phyloP scores from a whole-genome alignment of 2,797 vertebrate species.

The Podarcis lilfordi region DNA sequence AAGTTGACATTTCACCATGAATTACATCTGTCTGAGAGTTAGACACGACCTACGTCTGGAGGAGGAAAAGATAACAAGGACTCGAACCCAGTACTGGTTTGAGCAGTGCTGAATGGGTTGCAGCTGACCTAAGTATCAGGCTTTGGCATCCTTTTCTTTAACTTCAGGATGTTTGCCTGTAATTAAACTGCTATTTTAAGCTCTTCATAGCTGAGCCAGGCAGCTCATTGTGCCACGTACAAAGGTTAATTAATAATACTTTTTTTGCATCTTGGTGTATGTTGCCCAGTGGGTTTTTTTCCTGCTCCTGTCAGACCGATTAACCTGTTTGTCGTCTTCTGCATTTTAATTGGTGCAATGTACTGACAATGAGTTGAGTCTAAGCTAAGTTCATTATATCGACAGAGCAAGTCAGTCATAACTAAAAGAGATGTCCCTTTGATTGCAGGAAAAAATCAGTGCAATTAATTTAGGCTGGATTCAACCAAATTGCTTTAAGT shows the following conservation, averaged over 20 bases:
- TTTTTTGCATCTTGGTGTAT: not conserved
- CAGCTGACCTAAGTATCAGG: not conserved
- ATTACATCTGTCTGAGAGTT: not conserved
- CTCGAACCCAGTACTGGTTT: not conserved
- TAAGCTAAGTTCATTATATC: no score
- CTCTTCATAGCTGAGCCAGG: not conserved
- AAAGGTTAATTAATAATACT: constrained; percentile 11
- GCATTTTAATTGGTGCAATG: constrained; percentile 14
- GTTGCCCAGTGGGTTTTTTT: not conserved
- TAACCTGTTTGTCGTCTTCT: not conserved
- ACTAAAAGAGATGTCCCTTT: not conserved
- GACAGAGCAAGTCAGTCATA: no score
- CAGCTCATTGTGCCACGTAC: not conserved
- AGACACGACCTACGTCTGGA: not conserved
- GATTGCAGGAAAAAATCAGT: not conserved
- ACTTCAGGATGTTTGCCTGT: not conserved
- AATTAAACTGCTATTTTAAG: constrained; percentile 9
- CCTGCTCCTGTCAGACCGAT: not conserved
- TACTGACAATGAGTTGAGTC: not conserved
- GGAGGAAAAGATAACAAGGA: no score
- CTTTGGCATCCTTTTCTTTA: not conserved
- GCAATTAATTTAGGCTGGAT: not conserved
- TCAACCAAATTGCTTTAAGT: not conserved
- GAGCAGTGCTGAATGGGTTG: no score
- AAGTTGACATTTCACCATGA: not conserved